Evolutionary conservation across 2,113 vertebrate genomes (phyloP).

Genomic region (Colistium nudipinnis): DNA sequence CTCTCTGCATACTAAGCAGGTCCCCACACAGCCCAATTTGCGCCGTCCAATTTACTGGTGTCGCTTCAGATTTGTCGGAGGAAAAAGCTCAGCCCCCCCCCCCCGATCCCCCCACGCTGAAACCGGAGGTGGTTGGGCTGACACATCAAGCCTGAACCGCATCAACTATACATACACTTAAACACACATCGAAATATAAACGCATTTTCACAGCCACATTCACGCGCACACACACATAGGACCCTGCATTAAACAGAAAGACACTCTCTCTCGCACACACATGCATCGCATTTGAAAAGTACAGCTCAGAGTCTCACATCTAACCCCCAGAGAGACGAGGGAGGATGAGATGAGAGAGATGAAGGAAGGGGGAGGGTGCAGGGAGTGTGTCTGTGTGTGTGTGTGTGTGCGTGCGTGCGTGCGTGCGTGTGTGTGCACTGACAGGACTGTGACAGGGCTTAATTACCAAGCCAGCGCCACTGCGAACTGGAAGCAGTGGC

Average conservation of each 20-base stretch:
- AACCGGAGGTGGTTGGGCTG: conserved; percentile 29
- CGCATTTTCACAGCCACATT: not conserved
- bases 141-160: conserved; percentile 40
- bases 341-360: conserved; percentile 45
- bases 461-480: conserved; percentile 72
- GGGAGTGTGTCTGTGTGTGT: conserved; percentile 27
- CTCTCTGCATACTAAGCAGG: conserved; percentile 73
- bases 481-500: conserved; percentile 67
- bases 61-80: conserved; percentile 78
- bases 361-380: conserved; percentile 27
- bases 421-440: conserved; percentile 58
- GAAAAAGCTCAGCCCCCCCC: conserved; percentile 48
- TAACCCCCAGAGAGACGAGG: conserved; percentile 53
- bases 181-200: conserved; percentile 1
- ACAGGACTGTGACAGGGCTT: conserved; percentile 79
- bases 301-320: conserved; percentile 42
- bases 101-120: too few relatives aligned
- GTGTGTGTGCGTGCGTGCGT: conserved; percentile 28
- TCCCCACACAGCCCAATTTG: conserved; percentile 74
- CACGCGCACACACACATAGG: not conserved
- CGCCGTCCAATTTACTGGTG: conserved; percentile 74
- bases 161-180: conserved; percentile 22
- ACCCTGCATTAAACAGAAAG: not conserved
- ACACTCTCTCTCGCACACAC: not conserved
- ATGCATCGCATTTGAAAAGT: conserved; percentile 12